Conservation (phyloP, 2,113 vertebrate species). For the Parus major region DNA sequence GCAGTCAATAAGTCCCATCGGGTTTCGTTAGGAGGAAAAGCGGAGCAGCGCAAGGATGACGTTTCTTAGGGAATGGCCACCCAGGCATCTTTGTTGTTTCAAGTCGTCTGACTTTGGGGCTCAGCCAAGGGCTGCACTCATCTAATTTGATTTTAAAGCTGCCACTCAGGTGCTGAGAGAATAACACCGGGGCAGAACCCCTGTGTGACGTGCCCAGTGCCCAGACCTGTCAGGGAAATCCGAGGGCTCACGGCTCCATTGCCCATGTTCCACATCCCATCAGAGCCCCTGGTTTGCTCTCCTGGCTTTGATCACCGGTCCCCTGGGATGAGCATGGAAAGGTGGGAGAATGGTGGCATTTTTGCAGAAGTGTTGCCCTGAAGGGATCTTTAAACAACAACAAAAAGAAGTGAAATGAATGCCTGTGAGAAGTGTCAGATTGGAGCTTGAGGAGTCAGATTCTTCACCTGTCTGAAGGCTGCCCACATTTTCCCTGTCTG, state of each 20-base stretch:
- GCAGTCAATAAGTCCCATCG: constrained; percentile 25
- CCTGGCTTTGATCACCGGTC: background rate
- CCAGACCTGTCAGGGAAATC: background rate
- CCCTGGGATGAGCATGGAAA: background rate
- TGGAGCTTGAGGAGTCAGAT: background rate
- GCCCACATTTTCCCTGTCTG: background rate
- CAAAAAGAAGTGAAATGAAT: background rate
- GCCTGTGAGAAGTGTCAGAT: background rate
- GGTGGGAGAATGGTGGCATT: background rate
- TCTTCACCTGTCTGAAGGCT: background rate
- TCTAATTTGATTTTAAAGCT: constrained; percentile 61
- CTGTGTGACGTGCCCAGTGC: background rate
- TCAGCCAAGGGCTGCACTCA: constrained; percentile 25
- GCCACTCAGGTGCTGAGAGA: constrained; percentile 32
- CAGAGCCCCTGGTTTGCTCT: background rate
- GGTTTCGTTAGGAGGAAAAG: constrained; percentile 33
- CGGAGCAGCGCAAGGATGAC: background rate
- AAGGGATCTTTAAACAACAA: constrained; percentile 25
- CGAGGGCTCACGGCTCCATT: background rate
- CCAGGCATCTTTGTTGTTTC: constrained; percentile 58
- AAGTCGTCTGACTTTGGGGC: constrained; percentile 58
- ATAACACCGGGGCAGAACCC: background rate
- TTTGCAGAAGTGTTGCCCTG: constrained; percentile 37
- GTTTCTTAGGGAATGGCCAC: constrained; percentile 31
- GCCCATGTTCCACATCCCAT: background rate